Percentiles rank a stretch among this genome's conserved stretches.
phyloP scores from a whole-genome alignment of 2,888 invertebrate species.

The Eupeodes luniger region DNA sequence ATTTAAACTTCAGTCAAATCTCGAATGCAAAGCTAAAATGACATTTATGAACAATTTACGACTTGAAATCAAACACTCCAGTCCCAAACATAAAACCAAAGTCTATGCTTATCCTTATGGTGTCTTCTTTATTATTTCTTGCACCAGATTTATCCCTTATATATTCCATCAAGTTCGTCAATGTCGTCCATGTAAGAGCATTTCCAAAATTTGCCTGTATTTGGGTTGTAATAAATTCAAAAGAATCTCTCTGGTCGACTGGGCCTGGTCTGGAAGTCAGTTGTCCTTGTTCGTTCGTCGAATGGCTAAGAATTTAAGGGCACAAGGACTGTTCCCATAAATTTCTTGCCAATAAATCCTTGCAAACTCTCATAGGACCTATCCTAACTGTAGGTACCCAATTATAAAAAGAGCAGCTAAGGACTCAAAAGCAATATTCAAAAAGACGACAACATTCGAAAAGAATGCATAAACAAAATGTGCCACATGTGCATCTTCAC shows the following conservation, averaged over 20 bases:
- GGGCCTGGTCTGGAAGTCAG: neutral
- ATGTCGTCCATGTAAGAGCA: conserved; percentile 13
- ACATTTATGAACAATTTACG: conserved; percentile 25
- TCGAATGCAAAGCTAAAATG: neutral
- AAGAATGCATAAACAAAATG: conserved; percentile 53
- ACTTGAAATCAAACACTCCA: neutral
- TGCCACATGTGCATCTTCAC: conserved; percentile 31
- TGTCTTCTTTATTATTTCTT: conserved; percentile 16
- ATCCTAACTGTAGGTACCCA: neutral
- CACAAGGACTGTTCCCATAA: conserved; percentile 9
- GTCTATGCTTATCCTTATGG: neutral
- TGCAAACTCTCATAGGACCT: conserved; percentile 1
- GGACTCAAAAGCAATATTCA: conserved; percentile 49
- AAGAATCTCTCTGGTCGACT: neutral
- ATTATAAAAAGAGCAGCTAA: neutral
- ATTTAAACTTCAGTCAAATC: neutral
- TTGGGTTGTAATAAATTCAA: conserved; percentile 39
- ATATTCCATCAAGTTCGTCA: conserved; percentile 29
- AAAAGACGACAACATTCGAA: conserved; percentile 37
- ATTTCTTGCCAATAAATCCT: conserved; percentile 47
- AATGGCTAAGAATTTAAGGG: conserved; percentile 16
- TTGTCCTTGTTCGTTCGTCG: neutral
- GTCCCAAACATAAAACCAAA: neutral
- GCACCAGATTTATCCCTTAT: conserved; percentile 4
- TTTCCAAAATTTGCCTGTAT: neutral